phyloP scores from a whole-genome alignment of 2,113 vertebrate species.

The Tiliqua scincoides region DNA sequence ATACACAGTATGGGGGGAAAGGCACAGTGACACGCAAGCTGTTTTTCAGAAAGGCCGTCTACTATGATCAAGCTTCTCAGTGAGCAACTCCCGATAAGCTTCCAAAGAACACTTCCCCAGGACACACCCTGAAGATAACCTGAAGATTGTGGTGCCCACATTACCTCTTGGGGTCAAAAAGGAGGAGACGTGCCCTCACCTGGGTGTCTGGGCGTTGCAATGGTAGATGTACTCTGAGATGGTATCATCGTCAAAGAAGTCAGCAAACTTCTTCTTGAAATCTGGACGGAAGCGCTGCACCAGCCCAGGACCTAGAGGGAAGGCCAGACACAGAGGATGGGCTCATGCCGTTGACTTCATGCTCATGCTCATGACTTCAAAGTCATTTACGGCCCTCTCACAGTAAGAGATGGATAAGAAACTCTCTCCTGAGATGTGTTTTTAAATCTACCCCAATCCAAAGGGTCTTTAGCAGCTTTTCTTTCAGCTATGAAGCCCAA shows the following conservation, averaged over 20 bases:
- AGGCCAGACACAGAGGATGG: not conserved
- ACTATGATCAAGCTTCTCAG: not conserved
- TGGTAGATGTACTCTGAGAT: constrained; percentile 93
- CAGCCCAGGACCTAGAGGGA: constrained; percentile 82
- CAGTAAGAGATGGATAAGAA: not conserved
- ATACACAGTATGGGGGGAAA: too few relatives aligned
- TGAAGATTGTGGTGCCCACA: not conserved
- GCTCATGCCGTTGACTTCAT: too few relatives aligned
- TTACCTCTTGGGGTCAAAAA: not conserved
- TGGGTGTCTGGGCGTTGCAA: constrained; percentile 90
- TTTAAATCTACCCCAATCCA: too few relatives aligned
- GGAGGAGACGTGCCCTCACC: constrained; percentile 61
- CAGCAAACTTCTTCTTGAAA: constrained; percentile 89
- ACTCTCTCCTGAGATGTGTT: not conserved
- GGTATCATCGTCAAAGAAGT: constrained; percentile 90
- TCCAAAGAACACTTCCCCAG: not conserved
- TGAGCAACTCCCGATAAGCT: not conserved
- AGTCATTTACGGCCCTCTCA: not conserved
- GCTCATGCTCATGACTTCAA: too few relatives aligned
- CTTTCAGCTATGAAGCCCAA: too few relatives aligned
- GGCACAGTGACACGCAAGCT: too few relatives aligned
- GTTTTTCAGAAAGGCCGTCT: too few relatives aligned
- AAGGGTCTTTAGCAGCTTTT: not conserved
- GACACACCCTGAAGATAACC: not conserved
- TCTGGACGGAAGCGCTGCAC: constrained; percentile 90